phyloP scores from a whole-genome alignment of 2,888 invertebrate genomes.

The Zaprionus lineosus region DNA sequence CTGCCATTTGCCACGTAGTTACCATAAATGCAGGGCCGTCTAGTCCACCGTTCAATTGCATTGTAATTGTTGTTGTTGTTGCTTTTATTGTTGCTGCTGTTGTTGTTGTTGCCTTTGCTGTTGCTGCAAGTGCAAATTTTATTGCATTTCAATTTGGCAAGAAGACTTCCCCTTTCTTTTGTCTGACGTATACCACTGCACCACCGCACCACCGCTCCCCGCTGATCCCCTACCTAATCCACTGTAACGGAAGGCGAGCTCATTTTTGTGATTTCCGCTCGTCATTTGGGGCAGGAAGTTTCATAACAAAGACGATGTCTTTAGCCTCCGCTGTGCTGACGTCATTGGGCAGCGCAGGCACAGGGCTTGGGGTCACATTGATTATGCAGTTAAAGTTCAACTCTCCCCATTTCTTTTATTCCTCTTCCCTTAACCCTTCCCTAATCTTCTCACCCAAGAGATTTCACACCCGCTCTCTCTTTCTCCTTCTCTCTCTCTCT shows the following conservation, averaged over 20 bases:
- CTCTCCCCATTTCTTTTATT: background rate
- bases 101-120: constrained; percentile 33
- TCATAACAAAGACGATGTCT: constrained; percentile 56
- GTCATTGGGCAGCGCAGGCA: constrained; percentile 34
- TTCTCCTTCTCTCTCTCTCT: background rate
- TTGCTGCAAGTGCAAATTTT: constrained; percentile 77
- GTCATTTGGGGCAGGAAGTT: constrained; percentile 69
- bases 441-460: too few species aligned
- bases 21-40: constrained; percentile 53
- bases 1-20: constrained; percentile 42
- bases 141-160: constrained; percentile 77
- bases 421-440: background rate
- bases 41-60: constrained; percentile 44
- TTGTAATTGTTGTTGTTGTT: constrained; percentile 47
- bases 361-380: constrained; percentile 32
- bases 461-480: constrained; percentile 1
- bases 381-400: constrained; percentile 35
- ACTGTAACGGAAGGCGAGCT: constrained; percentile 67
- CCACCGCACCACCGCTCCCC: background rate
- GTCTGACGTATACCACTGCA: constrained; percentile 3
- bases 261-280: constrained; percentile 76
- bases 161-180: constrained; percentile 61
- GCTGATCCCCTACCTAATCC: too few species aligned
- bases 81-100: constrained; percentile 29
- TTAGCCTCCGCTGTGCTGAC: constrained; percentile 25